Evolutionary conservation across 2,888 invertebrate species (phyloP).

Genomic region (Noctua janthina): DNA sequence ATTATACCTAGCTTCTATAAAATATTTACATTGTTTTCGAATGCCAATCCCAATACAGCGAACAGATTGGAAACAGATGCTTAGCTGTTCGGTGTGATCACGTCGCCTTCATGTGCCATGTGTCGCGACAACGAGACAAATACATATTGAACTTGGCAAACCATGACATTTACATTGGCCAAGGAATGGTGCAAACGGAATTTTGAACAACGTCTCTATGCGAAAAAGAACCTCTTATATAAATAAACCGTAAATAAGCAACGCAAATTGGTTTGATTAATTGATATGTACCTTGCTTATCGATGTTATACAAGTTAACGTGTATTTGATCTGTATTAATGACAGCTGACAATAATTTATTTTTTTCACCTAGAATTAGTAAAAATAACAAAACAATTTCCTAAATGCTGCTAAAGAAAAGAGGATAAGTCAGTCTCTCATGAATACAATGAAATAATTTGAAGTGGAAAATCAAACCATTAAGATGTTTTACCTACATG

Average conservation of each 20-base stretch:
- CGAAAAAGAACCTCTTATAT: slow-evolving; percentile 87
- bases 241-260: slow-evolving; percentile 72
- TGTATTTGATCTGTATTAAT: slow-evolving; percentile 68
- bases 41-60: slow-evolving; percentile 66
- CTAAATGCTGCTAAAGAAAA: slow-evolving; percentile 88
- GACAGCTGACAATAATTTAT: slow-evolving; percentile 76
- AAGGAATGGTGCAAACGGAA: slow-evolving; percentile 77
- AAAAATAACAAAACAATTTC: slow-evolving; percentile 84
- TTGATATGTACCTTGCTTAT: slow-evolving; percentile 87
- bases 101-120: slow-evolving; percentile 74
- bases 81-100: slow-evolving; percentile 58
- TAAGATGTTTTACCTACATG: slow-evolving; percentile 80
- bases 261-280: slow-evolving; percentile 77
- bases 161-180: slow-evolving; percentile 67
- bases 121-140: slow-evolving; percentile 68
- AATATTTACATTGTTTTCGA: slow-evolving; percentile 73
- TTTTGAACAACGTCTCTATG: slow-evolving; percentile 87
- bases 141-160: slow-evolving; percentile 76
- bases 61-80: slow-evolving; percentile 58
- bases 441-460: slow-evolving; percentile 84
- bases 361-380: slow-evolving; percentile 75
- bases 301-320: slow-evolving; percentile 73
- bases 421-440: slow-evolving; percentile 88
- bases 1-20: slow-evolving; percentile 73
- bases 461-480: slow-evolving; percentile 82